These are phyloP conservation scores for Tetragonula clypearis DNA, from an alignment of 1,140 invertebrate species.

Conservation along the genomic window DNA sequence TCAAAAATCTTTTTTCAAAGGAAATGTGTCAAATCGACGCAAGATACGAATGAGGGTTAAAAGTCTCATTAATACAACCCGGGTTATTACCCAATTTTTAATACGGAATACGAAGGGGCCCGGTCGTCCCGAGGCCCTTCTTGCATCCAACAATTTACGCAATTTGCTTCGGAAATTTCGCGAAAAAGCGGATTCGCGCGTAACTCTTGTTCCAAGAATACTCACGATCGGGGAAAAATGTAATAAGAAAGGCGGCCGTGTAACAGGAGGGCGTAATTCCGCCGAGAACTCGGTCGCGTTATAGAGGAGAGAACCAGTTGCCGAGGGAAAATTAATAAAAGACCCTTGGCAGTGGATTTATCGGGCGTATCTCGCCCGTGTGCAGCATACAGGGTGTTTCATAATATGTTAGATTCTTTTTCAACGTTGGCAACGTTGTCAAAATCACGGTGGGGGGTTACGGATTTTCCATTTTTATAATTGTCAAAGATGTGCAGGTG, in stretches of 20 bases:
- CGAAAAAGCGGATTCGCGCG: neutral
- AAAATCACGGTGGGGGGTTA: neutral
- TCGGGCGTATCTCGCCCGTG: neutral
- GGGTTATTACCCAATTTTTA: too few relatives aligned
- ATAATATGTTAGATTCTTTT: neutral
- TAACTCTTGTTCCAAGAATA: neutral
- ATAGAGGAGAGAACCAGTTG: neutral
- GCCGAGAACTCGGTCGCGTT: neutral
- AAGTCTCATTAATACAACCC: too few relatives aligned
- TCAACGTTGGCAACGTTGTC: neutral
- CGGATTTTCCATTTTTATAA: neutral
- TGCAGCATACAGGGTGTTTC: neutral
- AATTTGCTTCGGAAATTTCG: neutral
- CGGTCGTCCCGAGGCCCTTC: too few relatives aligned
- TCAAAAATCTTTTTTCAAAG: too few relatives aligned
- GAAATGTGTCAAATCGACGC: too few relatives aligned
- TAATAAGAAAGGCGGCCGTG: neutral
- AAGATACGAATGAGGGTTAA: too few relatives aligned
- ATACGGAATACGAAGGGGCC: too few relatives aligned
- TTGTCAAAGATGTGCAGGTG: neutral
- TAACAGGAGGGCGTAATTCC: neutral
- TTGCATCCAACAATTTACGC: too few relatives aligned
- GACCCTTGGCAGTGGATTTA: neutral
- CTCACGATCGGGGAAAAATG: neutral
- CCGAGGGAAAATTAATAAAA: slow-evolving; percentile 20